Base-by-base conservation (phyloP, 2,113 vertebrate genomes). In the Poicephalus meyeri region DNA sequence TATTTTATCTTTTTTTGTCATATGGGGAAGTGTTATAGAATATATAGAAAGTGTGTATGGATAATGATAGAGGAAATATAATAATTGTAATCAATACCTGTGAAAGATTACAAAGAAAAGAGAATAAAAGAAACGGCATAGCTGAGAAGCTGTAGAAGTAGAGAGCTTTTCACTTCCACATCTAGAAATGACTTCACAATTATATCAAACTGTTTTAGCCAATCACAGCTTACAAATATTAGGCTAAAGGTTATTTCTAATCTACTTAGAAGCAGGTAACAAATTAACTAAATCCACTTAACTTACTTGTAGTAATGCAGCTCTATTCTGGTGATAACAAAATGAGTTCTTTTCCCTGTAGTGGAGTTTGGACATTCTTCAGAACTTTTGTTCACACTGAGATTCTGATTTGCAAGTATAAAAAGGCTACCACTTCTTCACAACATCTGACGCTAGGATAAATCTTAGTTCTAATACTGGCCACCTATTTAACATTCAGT, bases 1-100 rank as follows among this genome's bases (percentile, higher is more conserved):
- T 44, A 4, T 47, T n/a, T 58, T 56, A 7, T 47, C 10, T 35
- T 14, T 24, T 65, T 72, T 65, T 39, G 17, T 61, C 33, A 47
- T 9, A 26, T 15, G 5, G 5, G 6, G 10, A 29, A 49, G 4
- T 2, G 0, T 50, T 33, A 35, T 4, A 55, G 13, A 64, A 53
- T 33, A 55, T 23, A 5, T n/a, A 66, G 37, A 31, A 78, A 56
- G 2, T 20, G 3, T 77, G 3, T 60, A 55, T 23, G 4, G 25
- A 26, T 69, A 77, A 46, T n/a, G 14, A 8, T 35, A 63, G 11
- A 20, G 3, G 23, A 10, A 93, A 78, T 33, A 5, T 15, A 73
- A 46, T 41, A 6, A 23, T 13, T 4, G 8, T 44, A 65, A 70
- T 7, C 39, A 46, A 50, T 42, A 16, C 4, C 33, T 33, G 10